Evolutionary conservation across 2,888 invertebrate species (phyloP), one percentile per base, ranked within the genome.

Genomic region (Caenorhabditis sinica): DNA sequence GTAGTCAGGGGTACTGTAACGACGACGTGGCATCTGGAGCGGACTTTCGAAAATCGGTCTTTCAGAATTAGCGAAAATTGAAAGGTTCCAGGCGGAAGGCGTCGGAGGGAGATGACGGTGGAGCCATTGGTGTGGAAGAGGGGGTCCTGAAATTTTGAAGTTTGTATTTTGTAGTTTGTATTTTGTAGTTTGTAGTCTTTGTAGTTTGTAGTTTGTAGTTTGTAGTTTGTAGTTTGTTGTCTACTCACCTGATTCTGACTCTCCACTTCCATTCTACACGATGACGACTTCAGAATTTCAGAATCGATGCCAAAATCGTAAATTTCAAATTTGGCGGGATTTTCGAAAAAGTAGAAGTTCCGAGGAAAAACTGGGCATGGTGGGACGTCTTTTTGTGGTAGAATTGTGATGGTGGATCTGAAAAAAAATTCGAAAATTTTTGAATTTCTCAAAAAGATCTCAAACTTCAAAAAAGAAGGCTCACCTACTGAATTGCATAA

Each of bases 121-220:
- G 79, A 79, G 5, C 56, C 79, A 20, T 79, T 79, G n/a, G 30
- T 15, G 25, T 71, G 30, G 71, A 79, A 79, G 11, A 56, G 40
- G n/a, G 25, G 58, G 11, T 56, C 49, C 69, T 71, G 79, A 79
- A 71, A 53, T 30, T 53, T 9, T 53, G 20, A 4, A 28, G 28
- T 28, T 45, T 65, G 36, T 63, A 65, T 23, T 65, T 65, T 65
- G 43, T 36, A 33, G 61, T 33, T 2, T 61, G 8, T 30, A 5
- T 58, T n/a, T n/a, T n/a, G n/a, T n/a, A n/a, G 56, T 56, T 56
- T 56, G 23, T 45, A 45, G 45, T 45, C 3, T 45, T 45, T 2
- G 45, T 45, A 45, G 15, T 45, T n/a, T 45, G 45, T 45, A 45
- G 45, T 25, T 33, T 30, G 60, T 60, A 33, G 33, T 60, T 20